A percentile compares a stretch with the other conserved stretches of the same genome.
Evolutionary conservation across 2,888 invertebrate species (phyloP).

Genomic region (Helobdella robusta): DNA sequence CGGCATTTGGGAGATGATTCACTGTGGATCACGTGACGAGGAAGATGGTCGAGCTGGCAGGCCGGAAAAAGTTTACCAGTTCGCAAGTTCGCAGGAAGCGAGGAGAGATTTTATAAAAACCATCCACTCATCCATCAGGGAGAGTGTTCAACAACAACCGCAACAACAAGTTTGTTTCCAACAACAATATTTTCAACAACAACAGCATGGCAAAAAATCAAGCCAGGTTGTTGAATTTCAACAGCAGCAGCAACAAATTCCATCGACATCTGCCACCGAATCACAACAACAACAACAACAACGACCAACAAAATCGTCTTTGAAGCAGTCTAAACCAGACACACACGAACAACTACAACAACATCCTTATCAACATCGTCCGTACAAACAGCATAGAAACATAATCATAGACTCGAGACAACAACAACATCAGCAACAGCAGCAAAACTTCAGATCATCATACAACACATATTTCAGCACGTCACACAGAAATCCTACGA

Average conservation of each 20-base stretch:
- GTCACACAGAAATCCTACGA: background rate
- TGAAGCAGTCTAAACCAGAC: conserved; percentile 25
- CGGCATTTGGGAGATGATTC: conserved; percentile 93
- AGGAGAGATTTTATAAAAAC: conserved; percentile 93
- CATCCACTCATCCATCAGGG: conserved; percentile 88
- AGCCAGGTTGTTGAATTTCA: too few relatives aligned
- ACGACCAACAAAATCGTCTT: background rate
- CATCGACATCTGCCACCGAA: conserved; percentile 3
- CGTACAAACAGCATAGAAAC: too few relatives aligned
- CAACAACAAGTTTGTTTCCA: background rate
- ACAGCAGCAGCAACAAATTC: background rate
- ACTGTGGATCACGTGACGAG: conserved; percentile 83
- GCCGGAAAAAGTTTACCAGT: conserved; percentile 92
- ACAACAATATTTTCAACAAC: background rate
- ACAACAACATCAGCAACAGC: too few relatives aligned
- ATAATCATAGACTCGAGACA: too few relatives aligned
- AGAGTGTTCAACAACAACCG: conserved; percentile 61
- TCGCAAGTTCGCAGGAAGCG: conserved; percentile 89
- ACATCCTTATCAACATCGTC: too few relatives aligned
- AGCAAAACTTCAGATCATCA: too few relatives aligned
- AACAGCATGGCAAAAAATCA: too few relatives aligned
- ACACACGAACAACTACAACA: background rate
- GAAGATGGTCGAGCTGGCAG: conserved; percentile 79
- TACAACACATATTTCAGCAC: too few relatives aligned
- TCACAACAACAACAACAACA: too few relatives aligned